Evolutionary conservation across 2,888 invertebrate species (phyloP), one percentile per base, ranked within the genome.

Genomic region (Plebejus melissa): DNA sequence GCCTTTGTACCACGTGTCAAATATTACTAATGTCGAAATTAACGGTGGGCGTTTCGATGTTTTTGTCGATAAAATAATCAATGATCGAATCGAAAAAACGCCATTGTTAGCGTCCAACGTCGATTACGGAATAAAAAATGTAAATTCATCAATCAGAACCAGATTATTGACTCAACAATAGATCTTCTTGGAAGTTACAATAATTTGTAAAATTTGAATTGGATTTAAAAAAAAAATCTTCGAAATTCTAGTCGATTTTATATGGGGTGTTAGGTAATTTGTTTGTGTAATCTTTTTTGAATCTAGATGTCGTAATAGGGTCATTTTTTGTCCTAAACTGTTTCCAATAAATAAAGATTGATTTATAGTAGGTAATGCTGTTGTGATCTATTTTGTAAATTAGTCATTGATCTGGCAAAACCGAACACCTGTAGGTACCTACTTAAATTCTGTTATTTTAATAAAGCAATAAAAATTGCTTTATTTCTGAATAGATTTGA

Each of bases 11-110:
- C 93, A 93, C 91, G 93, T 93, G 93, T 93, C 93, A 91, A 88
- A 92, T 92, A 91, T 88, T 89, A 91, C 88, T 86, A 88, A 90
- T 89, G 91, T 91, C 87, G 90, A 87, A 90, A 91, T 93, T 91
- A 93, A 93, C 92, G 85, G 92, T 91, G 93, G 93, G 93, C 93
- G 93, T 93, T 86, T 92, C 89, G 92, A 92, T 93, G 92, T 93
- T 92, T 90, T 89, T 84, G 82, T 83, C 82, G 90, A 91, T 91
- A 92, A 92, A 93, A 87, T 92, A 93, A 93, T 93, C 93, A 92
- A 93, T 93, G 93, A 93, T 89, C 91, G 90, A 84, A 86, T 85
- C 84, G 85, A 87, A 84, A 87, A 89, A 88, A 90, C 82, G 80
- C 91, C 82, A 93, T 93, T 93, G 93, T 93, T 91, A 87, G 83